Evolutionary conservation across 2,113 vertebrate genomes (phyloP).

Genomic region (Pluvianellus socialis): DNA sequence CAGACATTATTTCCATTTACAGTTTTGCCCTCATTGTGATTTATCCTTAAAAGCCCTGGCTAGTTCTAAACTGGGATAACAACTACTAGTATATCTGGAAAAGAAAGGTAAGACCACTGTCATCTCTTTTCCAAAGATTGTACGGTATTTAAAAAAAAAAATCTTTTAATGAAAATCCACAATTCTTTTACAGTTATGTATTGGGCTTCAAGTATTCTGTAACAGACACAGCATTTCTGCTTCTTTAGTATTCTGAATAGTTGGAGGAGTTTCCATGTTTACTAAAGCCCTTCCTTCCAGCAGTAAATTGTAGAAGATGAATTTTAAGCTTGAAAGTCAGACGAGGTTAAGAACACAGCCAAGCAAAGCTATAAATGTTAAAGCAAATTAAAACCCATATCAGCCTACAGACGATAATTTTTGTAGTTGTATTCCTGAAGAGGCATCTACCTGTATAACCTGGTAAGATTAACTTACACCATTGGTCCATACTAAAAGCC

Average conservation of each 20-base stretch:
- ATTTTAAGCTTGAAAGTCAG: background rate
- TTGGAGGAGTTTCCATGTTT: background rate
- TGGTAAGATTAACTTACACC: background rate
- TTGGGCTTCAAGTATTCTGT: background rate
- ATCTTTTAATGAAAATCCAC: background rate
- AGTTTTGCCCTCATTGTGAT: conserved; percentile 8
- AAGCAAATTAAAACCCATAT: background rate
- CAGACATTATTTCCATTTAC: background rate
- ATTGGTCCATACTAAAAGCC: background rate
- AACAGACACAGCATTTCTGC: background rate
- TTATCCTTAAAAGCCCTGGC: conserved; percentile 41
- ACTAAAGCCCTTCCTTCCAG: background rate
- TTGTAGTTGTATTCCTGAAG: background rate
- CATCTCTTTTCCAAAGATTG: background rate
- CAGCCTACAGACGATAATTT: background rate
- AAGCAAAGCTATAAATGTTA: background rate
- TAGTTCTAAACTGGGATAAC: conserved; percentile 13
- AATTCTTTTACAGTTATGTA: background rate
- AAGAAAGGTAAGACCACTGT: conserved; percentile 1
- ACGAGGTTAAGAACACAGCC: background rate
- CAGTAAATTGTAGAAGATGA: background rate
- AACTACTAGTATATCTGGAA: conserved; percentile 28
- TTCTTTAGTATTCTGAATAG: background rate
- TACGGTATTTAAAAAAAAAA: background rate
- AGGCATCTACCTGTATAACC: background rate